Conservation (phyloP, 2,888 invertebrate genomes). For the Sphaerophoria taeniata region DNA sequence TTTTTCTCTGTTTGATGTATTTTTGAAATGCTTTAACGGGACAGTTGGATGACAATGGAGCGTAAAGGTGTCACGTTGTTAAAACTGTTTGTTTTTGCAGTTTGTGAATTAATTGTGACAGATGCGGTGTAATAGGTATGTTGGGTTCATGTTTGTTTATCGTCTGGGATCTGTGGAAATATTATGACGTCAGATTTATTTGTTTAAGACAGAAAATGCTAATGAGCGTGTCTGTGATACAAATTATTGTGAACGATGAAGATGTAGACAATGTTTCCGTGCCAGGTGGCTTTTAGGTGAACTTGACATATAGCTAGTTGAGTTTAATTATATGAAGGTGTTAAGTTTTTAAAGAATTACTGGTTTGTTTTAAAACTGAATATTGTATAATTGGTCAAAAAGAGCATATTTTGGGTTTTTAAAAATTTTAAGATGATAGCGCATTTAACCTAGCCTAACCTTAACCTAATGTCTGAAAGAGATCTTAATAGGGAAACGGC, state of each 20-base stretch:
- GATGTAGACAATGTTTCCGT: background rate
- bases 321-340: background rate
- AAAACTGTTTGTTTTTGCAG: conserved; percentile 29
- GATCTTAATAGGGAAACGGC: no score
- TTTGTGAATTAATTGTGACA: conserved; percentile 30
- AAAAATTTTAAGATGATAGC: no score
- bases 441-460: no score
- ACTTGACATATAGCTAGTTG: conserved; percentile 30
- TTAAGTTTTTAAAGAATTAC: no score
- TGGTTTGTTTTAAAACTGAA: no score
- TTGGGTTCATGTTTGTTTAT: background rate
- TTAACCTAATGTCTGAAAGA: no score
- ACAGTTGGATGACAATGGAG: conserved; percentile 41
- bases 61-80: conserved; percentile 36
- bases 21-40: conserved; percentile 31
- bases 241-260: conserved; percentile 17
- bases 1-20: conserved; percentile 39
- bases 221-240: conserved; percentile 27
- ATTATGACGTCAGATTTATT: conserved; percentile 41
- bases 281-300: conserved; percentile 4
- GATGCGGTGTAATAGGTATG: conserved; percentile 17
- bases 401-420: no score
- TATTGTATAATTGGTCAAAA: no score
- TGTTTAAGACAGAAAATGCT: conserved; percentile 20
- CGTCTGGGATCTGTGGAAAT: conserved; percentile 15